A percentile compares a stretch with the other conserved stretches of the same genome.
phyloP scores from a whole-genome alignment of 1,140 invertebrate genomes.

The Tigriopus japonicus region DNA sequence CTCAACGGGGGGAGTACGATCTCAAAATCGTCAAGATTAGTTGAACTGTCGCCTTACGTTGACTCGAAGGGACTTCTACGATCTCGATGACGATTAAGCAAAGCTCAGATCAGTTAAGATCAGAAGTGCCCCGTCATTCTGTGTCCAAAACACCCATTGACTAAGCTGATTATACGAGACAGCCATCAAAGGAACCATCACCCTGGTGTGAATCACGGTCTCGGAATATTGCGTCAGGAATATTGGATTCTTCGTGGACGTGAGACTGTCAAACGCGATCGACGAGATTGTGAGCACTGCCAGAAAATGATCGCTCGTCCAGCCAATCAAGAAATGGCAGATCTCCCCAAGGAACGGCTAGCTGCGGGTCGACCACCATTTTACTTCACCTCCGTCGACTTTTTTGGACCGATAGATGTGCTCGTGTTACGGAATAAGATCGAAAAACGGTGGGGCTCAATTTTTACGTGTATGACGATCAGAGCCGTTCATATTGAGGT shows the following conservation, averaged over 20 bases:
- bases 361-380: conserved; percentile 10
- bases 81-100: background rate
- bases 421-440: conserved; percentile 12
- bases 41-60: background rate
- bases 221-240: conserved; percentile 10
- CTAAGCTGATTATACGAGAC: too few relatives aligned
- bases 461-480: conserved; percentile 19
- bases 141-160: too few relatives aligned
- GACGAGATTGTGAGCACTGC: conserved; percentile 14
- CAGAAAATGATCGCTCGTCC: background rate
- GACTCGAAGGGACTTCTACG: background rate
- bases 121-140: too few relatives aligned
- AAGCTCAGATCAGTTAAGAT: too few relatives aligned
- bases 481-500: too few relatives aligned
- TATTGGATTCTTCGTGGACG: conserved; percentile 13
- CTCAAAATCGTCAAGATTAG: background rate
- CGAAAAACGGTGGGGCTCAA: conserved; percentile 17
- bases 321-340: too few relatives aligned
- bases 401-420: conserved; percentile 19
- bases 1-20: background rate
- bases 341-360: too few relatives aligned
- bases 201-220: background rate
- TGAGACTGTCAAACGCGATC: background rate
- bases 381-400: conserved; percentile 18
- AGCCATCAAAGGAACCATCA: background rate